Evolutionary conservation across 2,888 invertebrate species (phyloP).

Genomic region (Oithona nana): DNA sequence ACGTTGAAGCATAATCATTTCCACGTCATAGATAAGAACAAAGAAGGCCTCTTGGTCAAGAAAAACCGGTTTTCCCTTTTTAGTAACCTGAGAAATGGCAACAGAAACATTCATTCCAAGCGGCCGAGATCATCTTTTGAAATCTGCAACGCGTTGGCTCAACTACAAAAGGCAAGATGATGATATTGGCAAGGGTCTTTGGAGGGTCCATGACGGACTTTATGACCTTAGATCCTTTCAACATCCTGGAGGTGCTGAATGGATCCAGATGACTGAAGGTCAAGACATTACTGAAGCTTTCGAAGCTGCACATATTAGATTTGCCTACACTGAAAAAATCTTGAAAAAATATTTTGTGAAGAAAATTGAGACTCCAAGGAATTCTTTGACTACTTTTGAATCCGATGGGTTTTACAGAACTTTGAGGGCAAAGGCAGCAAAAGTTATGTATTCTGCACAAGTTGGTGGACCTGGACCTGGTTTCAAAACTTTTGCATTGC

Average conservation of each 20-base stretch:
- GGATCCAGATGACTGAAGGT: conserved; percentile 42
- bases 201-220: conserved; percentile 52
- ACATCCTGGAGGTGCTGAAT: conserved; percentile 70
- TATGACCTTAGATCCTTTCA: conserved; percentile 66
- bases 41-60: no score
- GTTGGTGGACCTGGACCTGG: not conserved
- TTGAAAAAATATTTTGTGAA: conserved; percentile 45
- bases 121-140: not conserved
- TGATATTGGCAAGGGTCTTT: conserved; percentile 54
- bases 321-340: conserved; percentile 36
- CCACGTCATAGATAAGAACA: no score
- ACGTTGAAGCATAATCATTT: no score
- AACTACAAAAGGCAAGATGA: conserved; percentile 35
- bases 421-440: conserved; percentile 33
- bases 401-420: conserved; percentile 53
- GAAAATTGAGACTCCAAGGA: conserved; percentile 41
- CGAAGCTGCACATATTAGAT: conserved; percentile 46
- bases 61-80: no score
- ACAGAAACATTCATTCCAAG: not conserved
- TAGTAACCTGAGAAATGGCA: not conserved
- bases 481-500: not conserved
- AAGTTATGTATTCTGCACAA: not conserved
- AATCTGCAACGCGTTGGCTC: conserved; percentile 3
- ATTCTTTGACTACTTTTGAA: conserved; percentile 50
- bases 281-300: conserved; percentile 63